Evolutionary conservation across 2,888 invertebrate species (phyloP), one percentile per base, ranked within the genome.

Genomic region (Matsumyia berberina): DNA sequence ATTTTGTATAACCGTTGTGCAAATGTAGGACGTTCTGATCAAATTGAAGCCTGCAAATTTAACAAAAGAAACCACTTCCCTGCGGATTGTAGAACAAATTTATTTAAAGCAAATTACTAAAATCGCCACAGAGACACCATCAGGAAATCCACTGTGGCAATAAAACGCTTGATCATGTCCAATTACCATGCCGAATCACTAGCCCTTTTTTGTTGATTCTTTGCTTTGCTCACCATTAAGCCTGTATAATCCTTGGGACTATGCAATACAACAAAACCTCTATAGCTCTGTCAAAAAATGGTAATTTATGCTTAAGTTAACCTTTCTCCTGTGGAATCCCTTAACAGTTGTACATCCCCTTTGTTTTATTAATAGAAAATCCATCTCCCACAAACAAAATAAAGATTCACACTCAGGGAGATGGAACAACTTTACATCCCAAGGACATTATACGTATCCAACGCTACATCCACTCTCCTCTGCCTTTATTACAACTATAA

Each of bases 281-380:
- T 37, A 44, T 58, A 31, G 62, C 55, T 78, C 70, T 46, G 37
- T 49, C 55, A 64, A 70, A 64, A 70, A 78, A 78, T 57, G 70
- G 53, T 78, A 78, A 78, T 78, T 78, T 78, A 70, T 78, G 60
- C 77, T 46, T 35, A 62, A 15, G 35, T 77, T 35, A 77, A 77
- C 53, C 44, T 62, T 46, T 44, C 69, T 49, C 42, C 29, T 49
- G n/a, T 15, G 15, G 49, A 53, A 29, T 37, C 76, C 76, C 77
- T 62, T 62, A 70, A 57, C 78, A 78, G 55, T 55, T 37, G 55
- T 55, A 29, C 12, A 58, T 58, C 57, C 57, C 24, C 24, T 58
- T 58, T 39, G 57, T 39, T 58, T 58, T 58, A 58, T 39, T 58
- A 24, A 58, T 58, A 39, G 57, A 58, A 33, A 8, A 8, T 17